Conservation (phyloP, 1,140 invertebrate genomes). For the Archivesica marissinica region DNA sequence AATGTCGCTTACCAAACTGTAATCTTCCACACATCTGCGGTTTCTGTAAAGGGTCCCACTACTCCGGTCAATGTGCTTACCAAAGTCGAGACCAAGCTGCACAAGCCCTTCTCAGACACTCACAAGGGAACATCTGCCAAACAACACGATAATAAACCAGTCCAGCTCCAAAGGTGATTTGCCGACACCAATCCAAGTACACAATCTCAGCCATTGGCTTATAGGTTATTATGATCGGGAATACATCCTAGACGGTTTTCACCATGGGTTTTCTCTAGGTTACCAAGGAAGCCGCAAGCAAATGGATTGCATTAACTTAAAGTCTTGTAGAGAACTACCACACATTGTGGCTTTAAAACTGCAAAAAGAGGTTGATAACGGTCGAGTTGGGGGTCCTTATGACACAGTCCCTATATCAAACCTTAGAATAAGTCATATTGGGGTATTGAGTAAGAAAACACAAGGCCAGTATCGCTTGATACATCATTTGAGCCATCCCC, state of each 20-base stretch:
- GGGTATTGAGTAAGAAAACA: conserved; percentile 15
- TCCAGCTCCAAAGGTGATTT: no score
- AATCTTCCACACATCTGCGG: conserved; percentile 27
- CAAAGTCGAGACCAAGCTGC: conserved; percentile 1
- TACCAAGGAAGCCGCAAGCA: background rate
- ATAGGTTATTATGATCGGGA: background rate
- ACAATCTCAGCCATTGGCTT: background rate
- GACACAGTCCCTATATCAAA: background rate
- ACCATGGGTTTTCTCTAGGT: conserved; percentile 35
- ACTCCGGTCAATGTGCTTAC: background rate
- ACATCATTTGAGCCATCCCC: conserved; percentile 24
- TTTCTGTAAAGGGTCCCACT: conserved; percentile 27
- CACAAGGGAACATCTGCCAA: background rate
- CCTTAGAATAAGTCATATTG: conserved; percentile 29
- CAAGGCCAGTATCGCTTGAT: conserved; percentile 25
- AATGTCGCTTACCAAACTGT: background rate
- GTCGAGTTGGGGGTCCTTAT: conserved; percentile 22
- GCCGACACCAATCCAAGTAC: background rate
- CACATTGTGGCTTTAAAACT: conserved; percentile 8
- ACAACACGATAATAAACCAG: background rate
- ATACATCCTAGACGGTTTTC: conserved; percentile 44
- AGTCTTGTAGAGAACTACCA: background rate
- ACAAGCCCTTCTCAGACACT: background rate
- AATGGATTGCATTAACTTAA: background rate
- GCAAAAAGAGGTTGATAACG: background rate